Conservation (phyloP, 2,797 vertebrate species). For the Miichthys miiuy region DNA sequence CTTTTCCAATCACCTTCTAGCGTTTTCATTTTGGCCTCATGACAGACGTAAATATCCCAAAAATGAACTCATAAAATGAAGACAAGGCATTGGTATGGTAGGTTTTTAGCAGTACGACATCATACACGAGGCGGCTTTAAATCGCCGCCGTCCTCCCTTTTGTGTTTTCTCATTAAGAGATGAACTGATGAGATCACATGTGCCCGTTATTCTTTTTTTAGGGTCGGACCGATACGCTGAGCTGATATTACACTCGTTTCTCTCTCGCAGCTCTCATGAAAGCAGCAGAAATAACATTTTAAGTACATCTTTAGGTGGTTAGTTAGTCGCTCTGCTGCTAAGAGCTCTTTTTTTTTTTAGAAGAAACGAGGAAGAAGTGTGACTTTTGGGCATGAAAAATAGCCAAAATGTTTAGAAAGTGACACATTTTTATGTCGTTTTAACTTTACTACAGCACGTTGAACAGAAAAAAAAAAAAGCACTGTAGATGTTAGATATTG, state of each 20-base stretch:
- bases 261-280: constrained; percentile 9
- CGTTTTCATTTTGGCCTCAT: constrained; percentile 43
- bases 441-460: neutral
- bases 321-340: neutral
- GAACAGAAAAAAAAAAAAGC: neutral
- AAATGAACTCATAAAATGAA: constrained; percentile 22
- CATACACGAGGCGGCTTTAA: constrained; percentile 19
- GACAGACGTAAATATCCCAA: constrained; percentile 19
- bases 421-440: constrained; percentile 13
- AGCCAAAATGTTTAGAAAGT: constrained; percentile 8
- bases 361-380: neutral
- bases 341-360: constrained; percentile 6
- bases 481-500: constrained; percentile 24
- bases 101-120: constrained; percentile 40
- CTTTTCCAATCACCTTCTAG: neutral
- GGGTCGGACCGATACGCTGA: constrained; percentile 1
- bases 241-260: constrained; percentile 13
- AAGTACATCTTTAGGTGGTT: constrained; percentile 24
- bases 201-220: constrained; percentile 20
- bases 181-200: constrained; percentile 24
- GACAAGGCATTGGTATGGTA: constrained; percentile 52
- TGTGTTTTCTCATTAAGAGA: constrained; percentile 19
- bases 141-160: constrained; percentile 19
- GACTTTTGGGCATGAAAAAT: constrained; percentile 4
- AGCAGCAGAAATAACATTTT: neutral